Evolutionary conservation across 2,888 invertebrate species (phyloP), one percentile per base, ranked within the genome.

Genomic region (Leptinotarsa juncta): DNA sequence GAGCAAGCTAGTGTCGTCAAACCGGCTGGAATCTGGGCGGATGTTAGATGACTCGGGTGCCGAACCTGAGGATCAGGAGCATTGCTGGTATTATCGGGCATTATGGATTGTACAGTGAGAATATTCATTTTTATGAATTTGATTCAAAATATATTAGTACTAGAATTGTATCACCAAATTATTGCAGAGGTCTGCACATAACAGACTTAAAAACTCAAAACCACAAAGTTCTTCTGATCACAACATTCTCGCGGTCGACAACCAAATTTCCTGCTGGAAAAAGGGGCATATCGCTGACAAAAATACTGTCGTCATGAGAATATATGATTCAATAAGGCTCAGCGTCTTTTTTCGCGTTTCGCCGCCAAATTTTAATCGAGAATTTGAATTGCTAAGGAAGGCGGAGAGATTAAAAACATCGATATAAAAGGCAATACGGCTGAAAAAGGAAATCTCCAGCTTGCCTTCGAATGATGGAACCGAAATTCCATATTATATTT

Each of bases 401-500:
- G 26, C 51, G 26, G 10, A 65, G 69, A 75, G 69, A 72, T 72
- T 66, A 72, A 65, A 71, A 69, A 71, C 72, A 75, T 69, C 65
- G 68, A 74, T 74, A 71, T 71, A 71, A 50, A 71, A 71, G 42
- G 74, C 71, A 69, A 71, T 74, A 75, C 67, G 65, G 18, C 68
- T 57, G 69, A 55, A 65, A 75, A 57, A 65, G 69, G 51, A 66
- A 66, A 70, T 70, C 66, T 65, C 69, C 23, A 18, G 68, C n/a
- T 16, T 65, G 48, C 48, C 50, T 48, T 65, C 50, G 42, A 32
- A 48, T 70, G 42, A 74, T 53, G 74, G 57, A 68, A 70, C 75
- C 70, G 76, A 67, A 76, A 76, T 73, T 71, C 65, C n/a, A 55
- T 18, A 68, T 48, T 20, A 71, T 65, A 76, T 76, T 73, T 73